Conservation (phyloP, 2,888 invertebrate species). For the Kuschelorhynchus macadamiae region DNA sequence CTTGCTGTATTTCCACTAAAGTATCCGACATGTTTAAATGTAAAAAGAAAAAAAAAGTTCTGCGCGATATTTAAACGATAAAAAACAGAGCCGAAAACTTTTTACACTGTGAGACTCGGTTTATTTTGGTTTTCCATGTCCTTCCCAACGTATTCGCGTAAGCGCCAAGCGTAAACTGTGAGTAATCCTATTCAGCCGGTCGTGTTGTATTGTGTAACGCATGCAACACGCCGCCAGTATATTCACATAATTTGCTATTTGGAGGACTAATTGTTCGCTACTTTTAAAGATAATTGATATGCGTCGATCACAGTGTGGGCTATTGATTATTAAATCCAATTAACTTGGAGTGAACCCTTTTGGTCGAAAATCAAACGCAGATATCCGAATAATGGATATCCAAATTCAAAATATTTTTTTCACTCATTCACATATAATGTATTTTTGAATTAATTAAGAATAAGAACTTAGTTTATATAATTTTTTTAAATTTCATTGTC, state of each 20-base stretch:
- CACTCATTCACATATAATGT: too few relatives aligned
- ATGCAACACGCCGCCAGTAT: neutral
- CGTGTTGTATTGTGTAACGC: conserved; percentile 5
- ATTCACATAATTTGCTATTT: conserved; percentile 15
- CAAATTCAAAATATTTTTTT: too few relatives aligned
- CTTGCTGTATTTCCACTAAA: conserved; percentile 56
- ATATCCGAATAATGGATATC: too few relatives aligned
- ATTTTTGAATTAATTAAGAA: too few relatives aligned
- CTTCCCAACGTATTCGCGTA: conserved; percentile 28
- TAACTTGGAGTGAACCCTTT: too few relatives aligned
- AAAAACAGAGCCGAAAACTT: conserved; percentile 17
- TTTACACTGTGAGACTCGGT: neutral
- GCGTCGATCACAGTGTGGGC: neutral
- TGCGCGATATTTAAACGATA: conserved; percentile 4
- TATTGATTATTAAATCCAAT: conserved; percentile 12
- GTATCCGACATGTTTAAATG: conserved; percentile 47
- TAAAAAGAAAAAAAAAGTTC: neutral
- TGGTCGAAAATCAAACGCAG: too few relatives aligned
- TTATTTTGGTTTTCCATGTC: conserved; percentile 24
- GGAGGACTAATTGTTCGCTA: conserved; percentile 19
- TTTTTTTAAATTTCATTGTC: too few relatives aligned
- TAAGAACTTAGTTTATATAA: too few relatives aligned
- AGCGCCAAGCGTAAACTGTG: conserved; percentile 22
- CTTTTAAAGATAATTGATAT: conserved; percentile 15
- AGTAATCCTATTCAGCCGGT: conserved; percentile 11